Base-by-base conservation (phyloP, 2,113 vertebrate species). In the Acanthochromis polyacanthus region DNA sequence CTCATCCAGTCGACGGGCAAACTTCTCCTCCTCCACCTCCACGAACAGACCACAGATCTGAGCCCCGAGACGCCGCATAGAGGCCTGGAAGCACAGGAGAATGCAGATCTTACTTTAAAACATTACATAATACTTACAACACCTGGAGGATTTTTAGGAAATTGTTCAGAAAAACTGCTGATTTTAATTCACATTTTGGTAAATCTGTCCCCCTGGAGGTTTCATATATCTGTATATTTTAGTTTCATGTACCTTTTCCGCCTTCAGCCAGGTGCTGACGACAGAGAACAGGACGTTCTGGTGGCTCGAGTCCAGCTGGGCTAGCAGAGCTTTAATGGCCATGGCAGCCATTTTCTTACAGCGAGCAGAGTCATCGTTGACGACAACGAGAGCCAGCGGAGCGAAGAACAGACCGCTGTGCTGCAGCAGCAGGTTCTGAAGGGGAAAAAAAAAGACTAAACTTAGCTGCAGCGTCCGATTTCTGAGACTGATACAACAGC, bases 301-400 rank as follows among this genome's bases (percentile, higher is more conserved):
- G 20, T 96, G 94, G 76, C 95, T 89, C 0, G 57, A 25, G 86
- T 80, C 94, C 65, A 99, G 85, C 84, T 96, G 95, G 16, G 71
- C 43, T 28, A 99, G 94, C 63, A 99, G 92, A 17, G 94, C 90
- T 88, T 97, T 99, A 81, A 96, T 95, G 0, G 96, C 92, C 84
- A 98, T 83, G 53, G 97, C 94, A 0, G 96, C 96, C 97, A 99
- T 99, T 87, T 96, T 98, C 80, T 97, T 99, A 88, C 98, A 99
- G 45, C 88, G 92, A 1, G 95, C 82, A 0, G 97, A 98, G 86
- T 97, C 95, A 7, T 99, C 97, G 0, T 99, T 99, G 56, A 96
- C 94, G 89, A 97, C 91, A 50, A 95, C 94, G 70, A 99, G 94
- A 23, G 97, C 96, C 5, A 99, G 93, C 3, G 97, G 97, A 23